These are phyloP conservation scores for Drosophila pegasa DNA, from an alignment of 2,888 invertebrate genomes.

Conservation along the genomic window DNA sequence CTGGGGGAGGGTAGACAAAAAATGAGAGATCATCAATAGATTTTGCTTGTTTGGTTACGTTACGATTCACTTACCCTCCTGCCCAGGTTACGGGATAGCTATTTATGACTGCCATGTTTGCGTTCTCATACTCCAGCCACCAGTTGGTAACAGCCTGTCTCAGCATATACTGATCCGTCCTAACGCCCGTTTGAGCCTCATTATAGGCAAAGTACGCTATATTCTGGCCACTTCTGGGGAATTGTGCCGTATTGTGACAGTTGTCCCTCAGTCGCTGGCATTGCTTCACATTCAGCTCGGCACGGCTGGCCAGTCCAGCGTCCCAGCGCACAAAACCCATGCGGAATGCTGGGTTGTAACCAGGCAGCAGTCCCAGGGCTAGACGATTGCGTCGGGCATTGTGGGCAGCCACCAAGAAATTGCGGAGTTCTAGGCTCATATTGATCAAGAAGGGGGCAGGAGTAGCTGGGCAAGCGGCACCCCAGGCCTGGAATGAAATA, in stretches of 20 bases:
- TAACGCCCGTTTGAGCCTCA: not conserved
- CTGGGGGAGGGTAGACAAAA: slow-evolving; percentile 9
- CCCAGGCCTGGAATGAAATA: slow-evolving; percentile 30
- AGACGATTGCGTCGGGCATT: slow-evolving; percentile 45
- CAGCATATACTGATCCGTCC: slow-evolving; percentile 20
- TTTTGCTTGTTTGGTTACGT: not conserved
- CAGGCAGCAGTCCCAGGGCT: slow-evolving; percentile 37
- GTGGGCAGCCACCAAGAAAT: slow-evolving; percentile 30
- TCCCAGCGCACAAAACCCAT: slow-evolving; percentile 59
- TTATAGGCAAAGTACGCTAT: slow-evolving; percentile 40
- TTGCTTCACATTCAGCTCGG: slow-evolving; percentile 53
- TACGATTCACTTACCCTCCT: slow-evolving; percentile 38
- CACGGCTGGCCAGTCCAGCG: slow-evolving; percentile 46
- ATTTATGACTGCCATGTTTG: slow-evolving; percentile 43
- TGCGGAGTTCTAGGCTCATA: slow-evolving; percentile 8
- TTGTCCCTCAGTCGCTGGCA: slow-evolving; percentile 41
- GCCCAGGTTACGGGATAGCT: slow-evolving; percentile 34
- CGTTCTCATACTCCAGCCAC: slow-evolving; percentile 54
- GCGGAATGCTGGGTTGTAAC: slow-evolving; percentile 45
- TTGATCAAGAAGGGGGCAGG: slow-evolving; percentile 33
- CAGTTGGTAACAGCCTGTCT: slow-evolving; percentile 36
- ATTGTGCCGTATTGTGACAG: slow-evolving; percentile 50
- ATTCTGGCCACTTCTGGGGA: slow-evolving; percentile 54
- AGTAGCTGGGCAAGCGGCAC: slow-evolving; percentile 33
- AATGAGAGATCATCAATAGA: not conserved